Percentiles rank a stretch among this genome's conserved stretches.
Evolutionary conservation across 2,113 vertebrate species (phyloP).

Genomic region (Trogon melanurus): DNA sequence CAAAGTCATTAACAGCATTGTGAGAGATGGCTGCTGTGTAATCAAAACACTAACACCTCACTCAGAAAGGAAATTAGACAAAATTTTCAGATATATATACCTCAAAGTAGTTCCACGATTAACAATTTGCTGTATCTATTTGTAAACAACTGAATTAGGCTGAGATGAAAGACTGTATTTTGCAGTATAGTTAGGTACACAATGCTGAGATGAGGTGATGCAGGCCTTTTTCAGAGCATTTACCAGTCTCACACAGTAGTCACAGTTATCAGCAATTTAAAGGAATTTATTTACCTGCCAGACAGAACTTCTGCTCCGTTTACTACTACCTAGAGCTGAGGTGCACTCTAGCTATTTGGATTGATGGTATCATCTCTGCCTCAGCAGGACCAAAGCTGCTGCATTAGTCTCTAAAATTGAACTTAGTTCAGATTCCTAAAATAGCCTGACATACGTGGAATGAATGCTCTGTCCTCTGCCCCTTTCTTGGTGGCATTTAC

Average conservation of each 20-base stretch:
- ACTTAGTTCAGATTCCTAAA: not conserved
- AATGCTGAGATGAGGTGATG: not conserved
- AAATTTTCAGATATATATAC: not conserved
- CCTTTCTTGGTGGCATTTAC: not conserved
- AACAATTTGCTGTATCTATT: not conserved
- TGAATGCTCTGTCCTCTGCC: not conserved
- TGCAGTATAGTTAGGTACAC: not conserved
- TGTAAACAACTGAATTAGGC: not conserved
- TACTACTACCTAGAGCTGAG: not conserved
- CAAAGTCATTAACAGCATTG: not conserved
- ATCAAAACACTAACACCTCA: not conserved
- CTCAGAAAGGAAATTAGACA: not conserved
- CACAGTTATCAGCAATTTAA: not conserved
- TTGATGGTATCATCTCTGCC: not conserved
- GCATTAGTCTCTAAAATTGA: not conserved
- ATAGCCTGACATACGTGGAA: not conserved
- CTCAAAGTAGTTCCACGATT: not conserved
- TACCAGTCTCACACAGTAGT: not conserved
- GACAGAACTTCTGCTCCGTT: not conserved
- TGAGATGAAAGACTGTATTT: not conserved
- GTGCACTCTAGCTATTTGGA: not conserved
- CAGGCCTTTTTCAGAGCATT: not conserved
- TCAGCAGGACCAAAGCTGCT: not conserved
- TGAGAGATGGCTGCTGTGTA: not conserved
- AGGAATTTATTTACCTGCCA: not conserved